Percentiles rank a stretch among this genome's conserved stretches.
phyloP scores from a whole-genome alignment of 2,797 vertebrate species.

The Tapera naevia region DNA sequence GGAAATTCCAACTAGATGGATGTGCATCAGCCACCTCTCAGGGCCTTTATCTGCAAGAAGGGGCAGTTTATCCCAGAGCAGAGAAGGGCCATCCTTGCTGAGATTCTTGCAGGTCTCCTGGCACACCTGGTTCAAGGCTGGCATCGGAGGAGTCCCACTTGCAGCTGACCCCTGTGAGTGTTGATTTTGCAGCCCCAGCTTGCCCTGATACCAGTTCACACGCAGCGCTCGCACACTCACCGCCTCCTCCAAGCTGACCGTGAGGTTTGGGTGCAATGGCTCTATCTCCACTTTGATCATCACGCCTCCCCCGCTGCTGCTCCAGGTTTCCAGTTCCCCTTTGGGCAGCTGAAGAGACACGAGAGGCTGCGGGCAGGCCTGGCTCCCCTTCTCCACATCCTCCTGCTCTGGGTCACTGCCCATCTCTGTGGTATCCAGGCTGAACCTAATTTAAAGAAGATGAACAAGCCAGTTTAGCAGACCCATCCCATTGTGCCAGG shows the following conservation, averaged over 20 bases:
- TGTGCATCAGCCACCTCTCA: neutral
- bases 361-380: neutral
- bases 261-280: neutral
- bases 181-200: neutral
- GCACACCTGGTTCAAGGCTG: neutral
- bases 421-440: conserved; percentile 77
- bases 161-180: neutral
- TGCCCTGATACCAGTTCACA: fast-evolving
- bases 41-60: neutral
- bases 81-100: neutral
- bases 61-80: neutral
- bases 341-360: conserved; percentile 49
- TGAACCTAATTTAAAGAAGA: conserved; percentile 77
- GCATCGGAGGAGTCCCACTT: neutral
- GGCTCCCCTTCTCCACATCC: conserved; percentile 65
- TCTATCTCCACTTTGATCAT: conserved; percentile 51
- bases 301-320: neutral
- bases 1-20: neutral
- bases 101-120: neutral
- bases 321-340: conserved; percentile 46
- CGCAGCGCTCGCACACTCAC: neutral
- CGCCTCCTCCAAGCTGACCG: neutral
- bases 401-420: conserved; percentile 83
- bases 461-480: neutral
- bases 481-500: fast-evolving